phyloP scores from a whole-genome alignment of 2,113 vertebrate species.

The Rutilus rutilus region DNA sequence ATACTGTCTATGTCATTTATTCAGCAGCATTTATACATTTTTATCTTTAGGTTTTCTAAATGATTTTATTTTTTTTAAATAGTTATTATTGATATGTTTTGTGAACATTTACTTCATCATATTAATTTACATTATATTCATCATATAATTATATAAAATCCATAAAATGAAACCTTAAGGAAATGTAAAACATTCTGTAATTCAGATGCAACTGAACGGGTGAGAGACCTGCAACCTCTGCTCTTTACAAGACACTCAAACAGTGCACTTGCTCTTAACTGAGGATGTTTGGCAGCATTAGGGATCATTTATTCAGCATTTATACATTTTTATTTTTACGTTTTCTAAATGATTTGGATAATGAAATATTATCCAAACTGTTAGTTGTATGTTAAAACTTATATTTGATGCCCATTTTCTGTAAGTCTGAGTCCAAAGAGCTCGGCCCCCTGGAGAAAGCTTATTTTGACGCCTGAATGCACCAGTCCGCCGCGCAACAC shows the following conservation, averaged over 20 bases:
- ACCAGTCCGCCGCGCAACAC: background rate
- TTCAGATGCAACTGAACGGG: background rate
- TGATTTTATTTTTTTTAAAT: no score
- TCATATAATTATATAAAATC: background rate
- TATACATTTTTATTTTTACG: no score
- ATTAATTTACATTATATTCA: no score
- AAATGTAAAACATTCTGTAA: background rate
- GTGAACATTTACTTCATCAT: background rate
- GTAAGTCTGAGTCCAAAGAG: conserved; percentile 16
- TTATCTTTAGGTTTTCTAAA: background rate
- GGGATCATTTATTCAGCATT: no score
- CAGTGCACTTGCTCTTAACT: no score
- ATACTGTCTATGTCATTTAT: no score
- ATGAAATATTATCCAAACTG: background rate
- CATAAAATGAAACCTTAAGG: background rate
- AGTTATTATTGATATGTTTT: background rate
- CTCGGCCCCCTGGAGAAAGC: conserved; percentile 58
- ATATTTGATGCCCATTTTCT: background rate
- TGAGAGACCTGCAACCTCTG: no score
- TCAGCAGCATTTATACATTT: background rate
- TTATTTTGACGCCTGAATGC: conserved; percentile 64
- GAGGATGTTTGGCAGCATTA: no score
- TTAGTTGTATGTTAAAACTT: background rate
- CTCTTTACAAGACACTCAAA: no score
- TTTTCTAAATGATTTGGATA: no score